These are phyloP conservation scores for Luffia ferchaultella DNA, from an alignment of 2,888 invertebrate species.

Conservation along the genomic window DNA sequence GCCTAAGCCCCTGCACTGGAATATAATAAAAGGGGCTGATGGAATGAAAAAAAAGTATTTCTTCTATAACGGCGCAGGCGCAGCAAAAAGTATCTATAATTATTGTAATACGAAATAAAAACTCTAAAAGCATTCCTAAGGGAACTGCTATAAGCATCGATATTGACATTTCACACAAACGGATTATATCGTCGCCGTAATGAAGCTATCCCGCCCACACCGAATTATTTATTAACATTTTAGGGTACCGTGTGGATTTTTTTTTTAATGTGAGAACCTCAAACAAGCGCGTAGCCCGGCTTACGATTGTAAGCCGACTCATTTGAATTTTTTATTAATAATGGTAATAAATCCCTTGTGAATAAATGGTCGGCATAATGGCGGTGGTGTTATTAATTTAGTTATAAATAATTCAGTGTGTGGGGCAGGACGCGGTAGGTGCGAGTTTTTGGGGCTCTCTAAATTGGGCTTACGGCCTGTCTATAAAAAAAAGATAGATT, in stretches of 20 bases:
- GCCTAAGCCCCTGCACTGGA: no score
- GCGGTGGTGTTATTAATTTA: slow-evolving; percentile 5
- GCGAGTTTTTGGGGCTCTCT: no score
- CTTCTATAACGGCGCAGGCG: no score
- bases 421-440: slow-evolving; percentile 1
- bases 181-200: slow-evolving; percentile 21
- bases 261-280: slow-evolving; percentile 36
- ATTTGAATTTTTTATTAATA: slow-evolving; percentile 64
- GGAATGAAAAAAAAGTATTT: no score
- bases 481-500: no score
- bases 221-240: slow-evolving; percentile 23
- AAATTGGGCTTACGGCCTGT: no score
- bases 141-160: slow-evolving; percentile 8
- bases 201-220: slow-evolving; percentile 26
- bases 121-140: no score
- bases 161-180: slow-evolving; percentile 40
- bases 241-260: no score
- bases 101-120: no score
- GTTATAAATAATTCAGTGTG: slow-evolving; percentile 6
- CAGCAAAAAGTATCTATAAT: no score
- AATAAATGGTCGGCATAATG: slow-evolving; percentile 1
- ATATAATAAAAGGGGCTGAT: no score
- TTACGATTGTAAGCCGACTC: slow-evolving; percentile 45
- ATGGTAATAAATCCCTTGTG: slow-evolving; percentile 26
- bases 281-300: slow-evolving; percentile 42